Conservation (phyloP, 2,797 vertebrate genomes). For the Anniella stebbinsi region DNA sequence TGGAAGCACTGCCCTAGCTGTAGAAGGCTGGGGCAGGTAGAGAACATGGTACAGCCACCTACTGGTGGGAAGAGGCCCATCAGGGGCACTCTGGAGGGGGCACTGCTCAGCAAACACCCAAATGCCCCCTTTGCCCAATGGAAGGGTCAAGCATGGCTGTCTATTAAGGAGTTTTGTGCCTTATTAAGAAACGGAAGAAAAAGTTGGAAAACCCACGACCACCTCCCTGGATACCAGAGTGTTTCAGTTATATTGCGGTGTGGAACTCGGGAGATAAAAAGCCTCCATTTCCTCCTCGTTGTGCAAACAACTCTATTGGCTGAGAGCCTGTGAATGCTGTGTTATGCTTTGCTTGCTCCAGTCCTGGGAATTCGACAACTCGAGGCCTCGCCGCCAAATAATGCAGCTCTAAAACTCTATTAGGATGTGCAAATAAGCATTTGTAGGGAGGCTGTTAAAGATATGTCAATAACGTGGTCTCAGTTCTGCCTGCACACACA, state of each 20-base stretch:
- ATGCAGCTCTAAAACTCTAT: slow-evolving; percentile 75
- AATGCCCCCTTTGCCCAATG: too few relatives aligned
- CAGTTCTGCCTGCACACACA: slow-evolving; percentile 37
- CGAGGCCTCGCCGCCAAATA: slow-evolving; percentile 78
- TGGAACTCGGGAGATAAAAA: slow-evolving; percentile 58
- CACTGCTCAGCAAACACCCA: neutral
- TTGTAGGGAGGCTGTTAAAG: slow-evolving; percentile 78
- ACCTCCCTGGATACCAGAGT: slow-evolving; percentile 68
- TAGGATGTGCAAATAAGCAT: slow-evolving; percentile 84
- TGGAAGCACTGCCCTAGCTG: neutral
- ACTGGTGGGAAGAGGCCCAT: neutral
- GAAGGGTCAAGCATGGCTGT: neutral
- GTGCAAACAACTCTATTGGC: slow-evolving; percentile 73
- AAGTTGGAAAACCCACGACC: slow-evolving; percentile 70
- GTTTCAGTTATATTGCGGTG: too few relatives aligned
- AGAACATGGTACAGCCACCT: neutral
- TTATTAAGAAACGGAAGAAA: slow-evolving; percentile 76
- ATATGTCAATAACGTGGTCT: slow-evolving; percentile 84
- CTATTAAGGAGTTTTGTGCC: neutral
- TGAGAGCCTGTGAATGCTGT: slow-evolving; percentile 75
- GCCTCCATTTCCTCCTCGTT: slow-evolving; percentile 77
- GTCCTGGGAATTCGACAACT: slow-evolving; percentile 80
- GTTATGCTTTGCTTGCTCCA: slow-evolving; percentile 80
- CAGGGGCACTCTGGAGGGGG: neutral
- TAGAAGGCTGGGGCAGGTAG: too few relatives aligned